These are phyloP conservation scores for Melieria picta DNA, from an alignment of 2,888 invertebrate species.

Conservation along the genomic window DNA sequence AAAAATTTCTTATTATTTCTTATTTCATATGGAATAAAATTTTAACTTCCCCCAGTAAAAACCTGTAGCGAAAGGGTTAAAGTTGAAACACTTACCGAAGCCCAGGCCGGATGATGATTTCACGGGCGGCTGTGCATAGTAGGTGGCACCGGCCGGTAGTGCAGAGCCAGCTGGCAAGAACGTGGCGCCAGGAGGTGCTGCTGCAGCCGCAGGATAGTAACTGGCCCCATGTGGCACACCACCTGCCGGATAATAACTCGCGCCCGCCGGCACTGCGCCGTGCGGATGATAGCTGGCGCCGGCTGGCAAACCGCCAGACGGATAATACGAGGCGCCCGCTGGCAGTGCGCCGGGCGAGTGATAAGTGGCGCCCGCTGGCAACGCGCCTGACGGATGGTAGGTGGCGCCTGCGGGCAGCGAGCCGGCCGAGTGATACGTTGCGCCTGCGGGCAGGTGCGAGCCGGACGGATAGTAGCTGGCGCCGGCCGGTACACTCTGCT, in stretches of 20 bases:
- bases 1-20: too few species aligned
- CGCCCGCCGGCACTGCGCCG: conserved; percentile 36
- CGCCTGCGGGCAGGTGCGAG: conserved; percentile 44
- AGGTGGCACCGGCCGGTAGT: conserved; percentile 51
- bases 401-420: conserved; percentile 40
- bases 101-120: conserved; percentile 55
- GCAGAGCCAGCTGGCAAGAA: conserved; percentile 49
- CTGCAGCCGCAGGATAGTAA: conserved; percentile 43
- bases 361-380: conserved; percentile 50
- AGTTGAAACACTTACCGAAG: conserved; percentile 58
- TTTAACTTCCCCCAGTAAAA: too few species aligned
- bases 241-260: conserved; percentile 32
- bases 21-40: too few species aligned
- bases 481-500: conserved; percentile 50
- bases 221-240: conserved; percentile 48
- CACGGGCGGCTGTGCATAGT: conserved; percentile 56
- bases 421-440: conserved; percentile 45
- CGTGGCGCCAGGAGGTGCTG: conserved; percentile 55
- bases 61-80: too few species aligned
- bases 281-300: conserved; percentile 45
- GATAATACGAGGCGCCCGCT: conserved; percentile 53
- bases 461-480: conserved; percentile 48
- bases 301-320: conserved; percentile 44
- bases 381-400: conserved; percentile 36
- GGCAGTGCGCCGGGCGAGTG: conserved; percentile 46